phyloP scores from a whole-genome alignment of 2,888 invertebrate species.

The Nematopogon swammerdamellus region DNA sequence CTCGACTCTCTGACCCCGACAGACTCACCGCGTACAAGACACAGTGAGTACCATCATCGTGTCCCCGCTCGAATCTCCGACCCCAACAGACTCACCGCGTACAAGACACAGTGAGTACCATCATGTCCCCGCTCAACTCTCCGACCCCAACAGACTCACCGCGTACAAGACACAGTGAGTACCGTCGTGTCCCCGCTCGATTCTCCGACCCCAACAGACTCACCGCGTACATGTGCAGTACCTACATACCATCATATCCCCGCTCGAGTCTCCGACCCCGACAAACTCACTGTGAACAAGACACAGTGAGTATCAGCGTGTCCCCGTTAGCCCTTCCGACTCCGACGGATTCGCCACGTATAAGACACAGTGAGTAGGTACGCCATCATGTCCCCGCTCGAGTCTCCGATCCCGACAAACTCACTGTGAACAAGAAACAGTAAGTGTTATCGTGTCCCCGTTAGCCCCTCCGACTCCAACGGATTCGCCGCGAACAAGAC shows the following conservation, averaged over 20 bases:
- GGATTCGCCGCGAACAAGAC: constrained; percentile 42
- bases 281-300: too few species aligned
- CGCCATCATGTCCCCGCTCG: not conserved
- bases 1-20: not conserved
- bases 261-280: too few species aligned
- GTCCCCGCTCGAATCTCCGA: too few species aligned
- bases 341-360: too few species aligned
- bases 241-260: too few species aligned
- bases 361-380: too few species aligned
- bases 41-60: constrained; percentile 11
- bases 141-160: not conserved
- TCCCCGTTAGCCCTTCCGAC: too few species aligned
- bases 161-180: constrained; percentile 25
- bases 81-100: constrained; percentile 10
- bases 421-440: constrained; percentile 28
- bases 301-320: too few species aligned
- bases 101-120: constrained; percentile 22
- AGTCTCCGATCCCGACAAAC: constrained; percentile 3
- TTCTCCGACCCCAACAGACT: not conserved
- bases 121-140: too few species aligned
- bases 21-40: constrained; percentile 23
- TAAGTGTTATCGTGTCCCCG: too few species aligned
- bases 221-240: too few species aligned
- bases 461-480: constrained; percentile 51
- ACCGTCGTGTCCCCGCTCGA: too few species aligned